Base-by-base conservation (phyloP, 2,888 invertebrate species). In the Oxyteleia sp. region DNA sequence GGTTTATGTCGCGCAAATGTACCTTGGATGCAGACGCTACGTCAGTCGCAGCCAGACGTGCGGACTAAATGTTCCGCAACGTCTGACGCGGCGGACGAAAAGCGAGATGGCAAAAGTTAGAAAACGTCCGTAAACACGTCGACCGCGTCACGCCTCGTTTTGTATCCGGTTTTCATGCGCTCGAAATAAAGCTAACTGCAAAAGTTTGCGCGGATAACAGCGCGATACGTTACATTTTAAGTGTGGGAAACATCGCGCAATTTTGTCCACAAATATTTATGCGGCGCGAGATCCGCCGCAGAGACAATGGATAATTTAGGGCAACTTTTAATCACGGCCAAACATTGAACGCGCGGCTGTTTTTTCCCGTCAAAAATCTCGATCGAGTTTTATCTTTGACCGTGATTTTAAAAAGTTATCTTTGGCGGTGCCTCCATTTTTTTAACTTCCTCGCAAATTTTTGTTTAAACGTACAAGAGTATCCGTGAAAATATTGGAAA, bases 31-130 rank as follows among this genome's bases (percentile, higher is more conserved):
- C 68, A 61, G 57, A 53, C 55, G 59, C 10, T 16, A 69, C 69
- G 69, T 68, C 68, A 78, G 51, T 78, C 59, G 68, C 55, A 72
- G 64, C 10, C 64, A 59, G 80, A 80, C 72, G 72, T 53, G 61
- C 43, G 66, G 68, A 35, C 41, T 74, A 81, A 74, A 81, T 81
- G 68, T 81, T 68, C 74, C 61, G 72, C 53, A 53, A 53, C 68
- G 61, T 59, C 66, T 64, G 55, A 57, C 53, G 64, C 49, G 41
- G 41, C 41, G 13, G 55, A 79, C 64, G 71, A 80, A 74, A 68
- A 61, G 66, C 45, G 66, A 74, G 59, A 80, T 47, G 66, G 66
- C 80, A 80, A 72, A 72, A 80, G 80, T 80, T 64, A 71, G 64
- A 66, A 78, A 78, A 78, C 45, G 61, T 61, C 55, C 78, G 69